These are phyloP conservation scores for Tonatia bakeri DNA, from an alignment of 2,113 vertebrate genomes.

Conservation along the genomic window DNA sequence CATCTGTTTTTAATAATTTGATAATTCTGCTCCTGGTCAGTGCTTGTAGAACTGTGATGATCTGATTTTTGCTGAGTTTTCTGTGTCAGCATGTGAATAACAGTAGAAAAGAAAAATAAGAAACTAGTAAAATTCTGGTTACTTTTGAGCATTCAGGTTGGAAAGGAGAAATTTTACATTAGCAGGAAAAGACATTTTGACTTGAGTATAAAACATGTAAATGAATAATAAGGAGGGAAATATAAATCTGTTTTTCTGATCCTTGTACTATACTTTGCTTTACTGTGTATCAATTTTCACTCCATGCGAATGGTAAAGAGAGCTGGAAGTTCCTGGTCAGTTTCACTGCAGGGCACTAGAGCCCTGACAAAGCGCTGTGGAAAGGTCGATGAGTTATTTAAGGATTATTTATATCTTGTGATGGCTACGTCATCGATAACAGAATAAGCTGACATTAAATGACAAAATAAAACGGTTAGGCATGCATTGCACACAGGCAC, in stretches of 20 bases:
- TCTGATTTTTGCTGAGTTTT: neutral
- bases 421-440: slow-evolving; percentile 60
- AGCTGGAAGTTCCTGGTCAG: neutral
- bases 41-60: neutral
- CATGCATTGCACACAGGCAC: neutral
- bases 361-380: neutral
- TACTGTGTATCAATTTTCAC: neutral
- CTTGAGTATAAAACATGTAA: neutral
- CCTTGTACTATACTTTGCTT: neutral
- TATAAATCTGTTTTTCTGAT: slow-evolving; percentile 7
- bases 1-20: neutral
- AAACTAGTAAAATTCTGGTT: slow-evolving; percentile 27
- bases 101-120: neutral
- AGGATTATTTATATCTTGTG: slow-evolving; percentile 47
- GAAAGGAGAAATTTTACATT: slow-evolving; percentile 19
- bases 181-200: neutral
- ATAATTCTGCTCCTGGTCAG: neutral
- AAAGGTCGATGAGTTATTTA: slow-evolving; percentile 41
- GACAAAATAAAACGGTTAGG: slow-evolving; percentile 48
- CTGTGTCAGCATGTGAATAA: neutral
- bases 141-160: slow-evolving; percentile 7
- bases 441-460: slow-evolving; percentile 60
- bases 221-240: neutral
- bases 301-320: neutral
- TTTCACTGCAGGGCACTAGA: neutral